Evolutionary conservation across 2,888 invertebrate species (phyloP).

Genomic region (Cephus runcator): DNA sequence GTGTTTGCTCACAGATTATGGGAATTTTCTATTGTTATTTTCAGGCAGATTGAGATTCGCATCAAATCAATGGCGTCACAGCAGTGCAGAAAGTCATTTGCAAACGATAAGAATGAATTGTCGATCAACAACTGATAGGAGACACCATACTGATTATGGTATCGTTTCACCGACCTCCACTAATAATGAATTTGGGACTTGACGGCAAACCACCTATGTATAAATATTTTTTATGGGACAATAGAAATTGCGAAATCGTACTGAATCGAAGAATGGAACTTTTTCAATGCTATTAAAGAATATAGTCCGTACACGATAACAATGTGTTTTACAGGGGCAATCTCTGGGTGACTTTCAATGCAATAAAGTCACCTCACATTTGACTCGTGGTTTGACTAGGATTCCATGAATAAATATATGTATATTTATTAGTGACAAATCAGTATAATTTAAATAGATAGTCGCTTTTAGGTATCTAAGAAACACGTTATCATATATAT

Average conservation of each 20-base stretch:
- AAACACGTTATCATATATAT: neutral
- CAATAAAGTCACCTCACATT: neutral
- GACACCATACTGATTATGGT: constrained; percentile 13
- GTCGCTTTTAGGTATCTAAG: neutral
- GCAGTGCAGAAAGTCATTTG: constrained; percentile 43
- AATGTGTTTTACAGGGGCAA: neutral
- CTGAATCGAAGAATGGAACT: neutral
- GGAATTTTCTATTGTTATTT: constrained; percentile 22
- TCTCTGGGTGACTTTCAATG: neutral
- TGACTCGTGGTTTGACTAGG: neutral
- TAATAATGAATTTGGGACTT: neutral
- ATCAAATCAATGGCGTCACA: constrained; percentile 51
- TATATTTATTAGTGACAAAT: neutral
- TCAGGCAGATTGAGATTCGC: constrained; percentile 45
- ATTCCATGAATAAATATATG: neutral
- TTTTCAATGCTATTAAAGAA: too few relatives aligned
- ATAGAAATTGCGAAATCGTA: neutral
- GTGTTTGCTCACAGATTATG: neutral
- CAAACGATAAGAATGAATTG: constrained; percentile 37
- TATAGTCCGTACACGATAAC: neutral
- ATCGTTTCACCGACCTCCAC: neutral
- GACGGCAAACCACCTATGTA: neutral
- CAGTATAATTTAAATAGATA: neutral
- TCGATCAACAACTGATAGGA: constrained; percentile 39
- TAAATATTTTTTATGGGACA: neutral